These are phyloP conservation scores for Ophiothrix spiculata DNA, from an alignment of 35 echinoderm and acorn worm species.

Conservation along the genomic window DNA sequence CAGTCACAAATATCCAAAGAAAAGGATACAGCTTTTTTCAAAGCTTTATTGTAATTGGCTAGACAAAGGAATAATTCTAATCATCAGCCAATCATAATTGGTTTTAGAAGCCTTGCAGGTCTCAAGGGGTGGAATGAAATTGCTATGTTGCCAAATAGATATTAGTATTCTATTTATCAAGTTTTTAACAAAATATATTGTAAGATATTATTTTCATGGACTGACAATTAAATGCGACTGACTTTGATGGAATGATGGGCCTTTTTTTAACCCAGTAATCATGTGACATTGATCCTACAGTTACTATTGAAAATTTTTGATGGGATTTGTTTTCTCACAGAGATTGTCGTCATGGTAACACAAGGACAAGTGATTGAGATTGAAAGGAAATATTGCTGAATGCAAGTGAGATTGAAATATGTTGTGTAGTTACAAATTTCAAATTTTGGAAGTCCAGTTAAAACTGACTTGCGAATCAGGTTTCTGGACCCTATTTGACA, in stretches of 20 bases:
- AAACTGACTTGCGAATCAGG: background rate
- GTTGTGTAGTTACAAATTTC: background rate
- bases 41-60: background rate
- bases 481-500: background rate
- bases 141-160: background rate
- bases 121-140: background rate
- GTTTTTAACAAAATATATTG: background rate
- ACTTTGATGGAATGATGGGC: background rate
- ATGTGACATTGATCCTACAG: background rate
- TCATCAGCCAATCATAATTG: too few species aligned
- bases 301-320: background rate
- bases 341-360: background rate
- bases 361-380: background rate
- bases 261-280: background rate
- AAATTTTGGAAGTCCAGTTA: background rate
- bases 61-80: too few species aligned
- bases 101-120: too few species aligned
- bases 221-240: background rate
- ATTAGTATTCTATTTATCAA: conserved; percentile 6
- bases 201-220: background rate
- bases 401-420: too few species aligned
- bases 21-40: background rate
- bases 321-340: background rate
- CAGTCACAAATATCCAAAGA: too few species aligned
- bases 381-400: too few species aligned